Percentiles rank a stretch among this genome's conserved stretches.
Evolutionary conservation across 2,113 vertebrate genomes (phyloP).

Genomic region (Hemiscyllium ocellatum): DNA sequence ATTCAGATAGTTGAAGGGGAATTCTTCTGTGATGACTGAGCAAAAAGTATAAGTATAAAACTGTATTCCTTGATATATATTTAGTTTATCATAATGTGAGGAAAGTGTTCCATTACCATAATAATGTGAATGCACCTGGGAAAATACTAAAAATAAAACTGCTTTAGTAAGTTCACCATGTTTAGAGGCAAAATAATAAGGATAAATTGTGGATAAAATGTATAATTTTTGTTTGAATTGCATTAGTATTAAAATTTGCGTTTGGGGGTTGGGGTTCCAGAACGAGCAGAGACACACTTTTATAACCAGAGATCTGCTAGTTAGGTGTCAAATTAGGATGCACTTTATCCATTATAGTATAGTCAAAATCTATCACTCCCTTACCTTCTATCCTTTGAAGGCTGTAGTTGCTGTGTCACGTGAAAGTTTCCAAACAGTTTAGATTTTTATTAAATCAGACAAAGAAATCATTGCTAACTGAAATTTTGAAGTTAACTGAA

Average conservation of each 20-base stretch:
- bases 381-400: not conserved
- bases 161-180: not conserved
- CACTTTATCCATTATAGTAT: not conserved
- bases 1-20: not conserved
- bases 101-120: not conserved
- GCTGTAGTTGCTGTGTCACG: not conserved
- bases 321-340: not conserved
- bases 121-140: not conserved
- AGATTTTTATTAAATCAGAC: not conserved
- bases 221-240: not conserved
- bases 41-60: not conserved
- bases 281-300: not conserved
- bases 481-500: not conserved
- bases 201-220: not conserved
- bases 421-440: not conserved
- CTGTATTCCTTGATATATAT: not conserved
- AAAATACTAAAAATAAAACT: not conserved
- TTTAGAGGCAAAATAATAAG: not conserved
- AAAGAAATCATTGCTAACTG: not conserved
- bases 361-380: not conserved
- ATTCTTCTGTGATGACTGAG: not conserved
- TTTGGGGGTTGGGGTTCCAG: not conserved
- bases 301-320: not conserved
- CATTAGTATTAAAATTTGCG: not conserved
- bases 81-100: not conserved